phyloP scores from a whole-genome alignment of 2,888 invertebrate species.

The Watsonalla binaria region DNA sequence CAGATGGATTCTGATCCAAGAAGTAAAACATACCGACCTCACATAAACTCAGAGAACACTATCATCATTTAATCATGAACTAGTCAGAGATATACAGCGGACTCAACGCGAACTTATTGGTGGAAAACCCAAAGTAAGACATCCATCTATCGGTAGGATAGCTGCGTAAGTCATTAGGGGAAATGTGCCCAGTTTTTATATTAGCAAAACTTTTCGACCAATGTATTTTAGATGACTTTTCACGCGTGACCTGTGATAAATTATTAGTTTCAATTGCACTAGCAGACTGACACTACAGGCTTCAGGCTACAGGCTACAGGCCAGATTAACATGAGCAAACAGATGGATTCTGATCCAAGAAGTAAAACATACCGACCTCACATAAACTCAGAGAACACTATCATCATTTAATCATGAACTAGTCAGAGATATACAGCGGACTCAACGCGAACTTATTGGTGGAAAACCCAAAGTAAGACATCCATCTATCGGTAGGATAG shows the following conservation, averaged over 20 bases:
- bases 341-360: too few species aligned
- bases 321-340: too few species aligned
- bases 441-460: neutral
- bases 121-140: neutral
- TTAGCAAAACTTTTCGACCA: neutral
- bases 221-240: neutral
- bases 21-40: too few species aligned
- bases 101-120: neutral
- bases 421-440: neutral
- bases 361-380: too few species aligned
- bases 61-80: neutral
- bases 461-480: neutral
- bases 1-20: too few species aligned
- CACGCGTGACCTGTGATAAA: too few species aligned
- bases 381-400: too few species aligned
- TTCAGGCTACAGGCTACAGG: too few species aligned
- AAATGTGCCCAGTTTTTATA: neutral
- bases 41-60: too few species aligned
- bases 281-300: too few species aligned
- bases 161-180: constrained; percentile 1
- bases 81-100: neutral
- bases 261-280: too few species aligned
- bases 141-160: neutral
- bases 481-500: neutral
- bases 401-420: neutral